A percentile compares a stretch with the other conserved stretches of the same genome.
Conservation (phyloP, 2,113 vertebrate genomes). For the Menidia beryllina region DNA sequence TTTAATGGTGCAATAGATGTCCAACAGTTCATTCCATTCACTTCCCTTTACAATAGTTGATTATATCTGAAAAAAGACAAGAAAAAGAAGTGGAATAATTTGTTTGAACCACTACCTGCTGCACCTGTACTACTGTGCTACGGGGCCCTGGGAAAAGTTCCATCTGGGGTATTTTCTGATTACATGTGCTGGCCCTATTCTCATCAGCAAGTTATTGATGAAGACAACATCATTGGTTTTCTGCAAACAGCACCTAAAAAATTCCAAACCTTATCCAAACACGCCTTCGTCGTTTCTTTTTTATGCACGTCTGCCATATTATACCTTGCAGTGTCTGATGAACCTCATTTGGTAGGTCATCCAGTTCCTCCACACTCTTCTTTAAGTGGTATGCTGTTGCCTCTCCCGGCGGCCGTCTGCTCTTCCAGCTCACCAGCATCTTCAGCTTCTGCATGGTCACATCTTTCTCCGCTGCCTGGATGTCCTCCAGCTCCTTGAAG, state of each 20-base stretch:
- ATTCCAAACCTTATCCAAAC: too few species aligned
- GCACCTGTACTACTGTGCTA: neutral
- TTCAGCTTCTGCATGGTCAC: conserved; percentile 81
- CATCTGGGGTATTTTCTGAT: too few species aligned
- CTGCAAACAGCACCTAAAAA: too few species aligned
- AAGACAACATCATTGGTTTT: too few species aligned
- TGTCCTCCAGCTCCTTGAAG: conserved; percentile 79
- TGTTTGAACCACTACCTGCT: neutral
- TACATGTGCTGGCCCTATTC: too few species aligned
- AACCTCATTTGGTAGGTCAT: conserved; percentile 77
- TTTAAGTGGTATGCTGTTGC: conserved; percentile 71
- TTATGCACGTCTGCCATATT: neutral
- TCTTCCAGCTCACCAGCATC: conserved; percentile 84
- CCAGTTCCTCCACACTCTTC: conserved; percentile 58
- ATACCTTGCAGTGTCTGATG: conserved; percentile 79
- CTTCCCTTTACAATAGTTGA: conserved; percentile 34
- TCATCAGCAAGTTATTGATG: too few species aligned
- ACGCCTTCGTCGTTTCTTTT: too few species aligned
- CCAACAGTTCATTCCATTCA: conserved; percentile 28
- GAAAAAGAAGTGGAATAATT: neutral
- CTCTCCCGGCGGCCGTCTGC: conserved; percentile 59
- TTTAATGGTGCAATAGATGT: conserved; percentile 18
- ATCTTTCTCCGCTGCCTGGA: conserved; percentile 72
- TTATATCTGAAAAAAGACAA: conserved; percentile 65
- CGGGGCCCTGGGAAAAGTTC: too few species aligned